These are phyloP conservation scores for Scaptodrosophila lebanonensis DNA, from an alignment of 1,140 invertebrate genomes.

Conservation along the genomic window DNA sequence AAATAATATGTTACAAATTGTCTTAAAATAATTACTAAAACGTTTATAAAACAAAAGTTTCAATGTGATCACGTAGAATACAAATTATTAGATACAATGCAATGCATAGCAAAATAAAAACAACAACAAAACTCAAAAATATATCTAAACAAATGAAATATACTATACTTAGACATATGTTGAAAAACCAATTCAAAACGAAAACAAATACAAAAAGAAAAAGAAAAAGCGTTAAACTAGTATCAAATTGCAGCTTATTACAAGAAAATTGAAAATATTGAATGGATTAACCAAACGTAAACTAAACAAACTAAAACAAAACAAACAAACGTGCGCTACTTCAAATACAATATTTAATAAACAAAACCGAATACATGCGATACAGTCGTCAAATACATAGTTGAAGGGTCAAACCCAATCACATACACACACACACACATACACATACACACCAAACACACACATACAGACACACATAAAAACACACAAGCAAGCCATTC, in stretches of 20 bases:
- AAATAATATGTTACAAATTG: conserved; percentile 52
- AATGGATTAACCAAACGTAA: conserved; percentile 9
- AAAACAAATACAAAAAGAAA: conserved; percentile 9
- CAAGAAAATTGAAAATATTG: conserved; percentile 12
- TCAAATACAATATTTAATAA: too few species aligned
- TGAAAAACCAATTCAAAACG: too few species aligned
- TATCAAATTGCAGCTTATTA: conserved; percentile 28
- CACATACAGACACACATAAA: too few species aligned
- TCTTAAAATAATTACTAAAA: conserved; percentile 51
- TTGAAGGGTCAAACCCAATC: too few species aligned
- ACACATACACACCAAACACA: too few species aligned
- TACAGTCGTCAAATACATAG: too few species aligned
- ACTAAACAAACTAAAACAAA: background rate
- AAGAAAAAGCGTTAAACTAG: conserved; percentile 24
- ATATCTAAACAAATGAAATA: conserved; percentile 14
- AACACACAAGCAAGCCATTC: too few species aligned
- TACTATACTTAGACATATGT: conserved; percentile 9
- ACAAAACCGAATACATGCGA: too few species aligned
- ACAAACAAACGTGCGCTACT: conserved; percentile 14
- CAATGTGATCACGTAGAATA: conserved; percentile 73
- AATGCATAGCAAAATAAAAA: conserved; percentile 57
- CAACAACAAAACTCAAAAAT: conserved; percentile 5
- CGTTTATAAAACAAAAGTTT: conserved; percentile 72
- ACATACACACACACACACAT: too few species aligned
- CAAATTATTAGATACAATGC: conserved; percentile 45